phyloP scores from a whole-genome alignment of 1,140 invertebrate species.

The Hormaphis cornu region DNA sequence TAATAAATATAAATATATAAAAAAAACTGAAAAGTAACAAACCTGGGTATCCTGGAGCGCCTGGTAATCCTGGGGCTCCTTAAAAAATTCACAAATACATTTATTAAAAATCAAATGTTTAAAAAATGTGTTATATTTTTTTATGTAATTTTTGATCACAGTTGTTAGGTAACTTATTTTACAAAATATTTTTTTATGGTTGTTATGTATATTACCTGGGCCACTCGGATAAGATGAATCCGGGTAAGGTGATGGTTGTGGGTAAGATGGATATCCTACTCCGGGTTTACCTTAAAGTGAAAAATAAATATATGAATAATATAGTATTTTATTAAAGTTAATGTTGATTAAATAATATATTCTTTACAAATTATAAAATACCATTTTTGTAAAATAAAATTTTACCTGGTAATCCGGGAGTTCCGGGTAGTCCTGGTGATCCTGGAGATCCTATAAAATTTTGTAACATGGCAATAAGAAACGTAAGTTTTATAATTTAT shows the following conservation, averaged over 20 bases:
- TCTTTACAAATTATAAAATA: background rate
- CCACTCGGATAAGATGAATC: constrained; percentile 2
- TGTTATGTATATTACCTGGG: no score
- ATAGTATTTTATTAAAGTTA: background rate
- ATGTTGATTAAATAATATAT: background rate
- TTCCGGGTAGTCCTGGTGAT: constrained; percentile 33
- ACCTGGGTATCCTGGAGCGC: constrained; percentile 39
- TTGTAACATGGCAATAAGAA: no score
- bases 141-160: no score
- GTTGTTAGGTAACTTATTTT: no score
- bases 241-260: constrained; percentile 32
- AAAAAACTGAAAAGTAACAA: background rate
- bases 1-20: no score
- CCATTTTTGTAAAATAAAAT: background rate
- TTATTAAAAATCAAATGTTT: background rate
- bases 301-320: background rate
- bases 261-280: constrained; percentile 36
- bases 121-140: no score
- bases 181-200: no score
- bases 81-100: background rate
- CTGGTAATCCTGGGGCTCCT: constrained; percentile 37
- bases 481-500: no score
- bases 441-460: constrained; percentile 36
- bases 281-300: constrained; percentile 32
- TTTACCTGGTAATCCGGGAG: constrained; percentile 36